Evolutionary conservation across 2,113 vertebrate genomes (phyloP), one percentile per base, ranked within the genome.

Genomic region (Ivindomyrus marchei): DNA sequence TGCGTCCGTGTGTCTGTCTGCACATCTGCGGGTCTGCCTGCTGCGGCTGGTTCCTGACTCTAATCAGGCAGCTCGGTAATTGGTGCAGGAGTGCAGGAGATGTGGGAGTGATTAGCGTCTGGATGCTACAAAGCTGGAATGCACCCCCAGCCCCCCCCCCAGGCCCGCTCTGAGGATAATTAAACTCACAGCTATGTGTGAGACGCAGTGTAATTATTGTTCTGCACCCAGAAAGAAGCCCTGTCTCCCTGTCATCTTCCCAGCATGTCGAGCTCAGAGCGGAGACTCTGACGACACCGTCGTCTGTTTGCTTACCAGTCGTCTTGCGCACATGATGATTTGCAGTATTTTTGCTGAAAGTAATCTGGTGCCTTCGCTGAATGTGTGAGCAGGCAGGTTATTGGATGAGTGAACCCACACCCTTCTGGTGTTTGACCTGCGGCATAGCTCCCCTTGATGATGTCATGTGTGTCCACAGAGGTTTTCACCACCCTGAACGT

Each of bases 71-170:
- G 42, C 89, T 31, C 85, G 90, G 46, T 92, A 92, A 92, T 92
- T 93, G 89, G 91, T 91, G 91, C 50, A 1, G 45, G 45, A 87
- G 58, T 66, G 52, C 53, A 31, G 56, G 80, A 83, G 84, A 91
- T 92, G 89, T 92, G 62, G 1, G 80, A 92, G 88, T 70, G 62
- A 88, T 88, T 90, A 83, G 50, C 19, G 66, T 89, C 70, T 88
- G 58, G 56, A 86, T 70, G 84, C 42, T 31, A 36, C 50, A 84
- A 87, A 90, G n/a, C 52, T 70, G 42, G 77, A 85, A 27, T 45
- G 39, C 19, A 21, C 53, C 52, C 17, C 15, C 15, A 4, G 1
- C 0, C 15, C 53, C 56, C 56, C 36, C 45, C 70, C 46, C 88
- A 39, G 45, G 21, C 46, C 62, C 49, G 7, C 31, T 56, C 31